Conservation (phyloP, 2,888 invertebrate genomes). For the Salpingus planirostris region DNA sequence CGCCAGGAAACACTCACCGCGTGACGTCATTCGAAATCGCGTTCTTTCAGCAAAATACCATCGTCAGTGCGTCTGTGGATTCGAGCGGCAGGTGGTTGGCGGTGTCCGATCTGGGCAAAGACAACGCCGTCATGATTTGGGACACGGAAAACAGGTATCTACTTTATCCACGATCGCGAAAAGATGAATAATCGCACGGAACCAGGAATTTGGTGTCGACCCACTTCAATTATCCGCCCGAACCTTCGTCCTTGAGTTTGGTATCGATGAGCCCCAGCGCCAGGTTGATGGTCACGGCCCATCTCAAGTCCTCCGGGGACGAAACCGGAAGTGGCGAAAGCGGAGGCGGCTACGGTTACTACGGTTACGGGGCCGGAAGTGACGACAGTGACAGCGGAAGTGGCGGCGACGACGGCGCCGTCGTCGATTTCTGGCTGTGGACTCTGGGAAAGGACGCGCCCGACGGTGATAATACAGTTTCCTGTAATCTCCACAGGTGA, state of each 20-base stretch:
- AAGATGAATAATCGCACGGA: background rate
- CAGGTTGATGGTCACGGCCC: conserved; percentile 48
- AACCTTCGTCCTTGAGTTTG: conserved; percentile 32
- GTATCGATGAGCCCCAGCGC: conserved; percentile 49
- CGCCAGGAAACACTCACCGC: background rate
- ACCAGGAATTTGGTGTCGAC: conserved; percentile 45
- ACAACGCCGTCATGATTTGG: conserved; percentile 53
- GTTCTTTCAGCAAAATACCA: conserved; percentile 43
- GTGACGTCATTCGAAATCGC: conserved; percentile 1
- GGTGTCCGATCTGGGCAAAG: conserved; percentile 50
- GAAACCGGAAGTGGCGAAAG: too few relatives aligned
- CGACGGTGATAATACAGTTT: too few relatives aligned
- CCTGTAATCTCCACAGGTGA: too few relatives aligned
- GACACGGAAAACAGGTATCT: conserved; percentile 35
- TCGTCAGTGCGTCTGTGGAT: conserved; percentile 46
- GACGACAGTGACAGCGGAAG: too few relatives aligned
- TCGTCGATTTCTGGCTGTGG: conserved; percentile 56
- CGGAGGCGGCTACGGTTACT: too few relatives aligned
- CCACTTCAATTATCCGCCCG: conserved; percentile 46
- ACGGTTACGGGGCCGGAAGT: too few relatives aligned
- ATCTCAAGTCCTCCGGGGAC: conserved; percentile 40
- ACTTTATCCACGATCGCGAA: conserved; percentile 11
- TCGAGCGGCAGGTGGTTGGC: conserved; percentile 48
- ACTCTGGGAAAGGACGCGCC: conserved; percentile 45
- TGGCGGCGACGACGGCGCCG: conserved; percentile 39